A percentile compares a stretch with the other conserved stretches of the same genome.
These are phyloP conservation scores for Loxodonta africana DNA, from an alignment of 2,113 vertebrate species.

Conservation along the genomic window DNA sequence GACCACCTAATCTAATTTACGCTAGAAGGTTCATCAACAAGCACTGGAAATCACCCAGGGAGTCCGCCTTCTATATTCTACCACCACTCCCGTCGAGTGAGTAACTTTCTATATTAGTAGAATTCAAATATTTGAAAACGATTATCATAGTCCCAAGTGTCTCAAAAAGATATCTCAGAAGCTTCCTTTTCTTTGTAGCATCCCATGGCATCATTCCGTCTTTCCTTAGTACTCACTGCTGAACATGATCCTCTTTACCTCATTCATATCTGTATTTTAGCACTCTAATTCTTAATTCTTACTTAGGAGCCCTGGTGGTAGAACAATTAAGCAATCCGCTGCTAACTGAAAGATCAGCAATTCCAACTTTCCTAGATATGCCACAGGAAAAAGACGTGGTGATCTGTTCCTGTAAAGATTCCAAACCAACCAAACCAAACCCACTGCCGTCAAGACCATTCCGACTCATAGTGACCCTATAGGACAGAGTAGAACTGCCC, in stretches of 20 bases:
- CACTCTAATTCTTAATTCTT: background rate
- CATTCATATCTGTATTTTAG: background rate
- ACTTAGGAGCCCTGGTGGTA: background rate
- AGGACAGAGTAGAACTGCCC: too few relatives aligned
- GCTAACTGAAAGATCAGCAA: background rate
- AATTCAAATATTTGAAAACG: background rate
- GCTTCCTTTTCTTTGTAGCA: background rate
- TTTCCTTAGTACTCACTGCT: background rate
- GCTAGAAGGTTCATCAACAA: background rate
- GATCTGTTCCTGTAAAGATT: background rate
- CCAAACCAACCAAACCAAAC: too few relatives aligned
- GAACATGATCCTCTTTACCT: background rate
- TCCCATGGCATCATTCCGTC: background rate
- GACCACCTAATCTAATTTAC: background rate
- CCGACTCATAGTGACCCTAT: too few relatives aligned
- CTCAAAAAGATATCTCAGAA: background rate
- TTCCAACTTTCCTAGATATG: background rate
- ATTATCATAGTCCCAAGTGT: background rate
- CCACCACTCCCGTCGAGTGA: too few relatives aligned
- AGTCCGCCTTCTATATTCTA: background rate
- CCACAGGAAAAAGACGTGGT: background rate
- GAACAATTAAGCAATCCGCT: fast-evolving
- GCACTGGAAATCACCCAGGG: background rate
- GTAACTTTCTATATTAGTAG: background rate
- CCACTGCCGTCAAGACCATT: too few relatives aligned